Evolutionary conservation across 2,113 vertebrate species (phyloP).

Genomic region (Symphodus melops): DNA sequence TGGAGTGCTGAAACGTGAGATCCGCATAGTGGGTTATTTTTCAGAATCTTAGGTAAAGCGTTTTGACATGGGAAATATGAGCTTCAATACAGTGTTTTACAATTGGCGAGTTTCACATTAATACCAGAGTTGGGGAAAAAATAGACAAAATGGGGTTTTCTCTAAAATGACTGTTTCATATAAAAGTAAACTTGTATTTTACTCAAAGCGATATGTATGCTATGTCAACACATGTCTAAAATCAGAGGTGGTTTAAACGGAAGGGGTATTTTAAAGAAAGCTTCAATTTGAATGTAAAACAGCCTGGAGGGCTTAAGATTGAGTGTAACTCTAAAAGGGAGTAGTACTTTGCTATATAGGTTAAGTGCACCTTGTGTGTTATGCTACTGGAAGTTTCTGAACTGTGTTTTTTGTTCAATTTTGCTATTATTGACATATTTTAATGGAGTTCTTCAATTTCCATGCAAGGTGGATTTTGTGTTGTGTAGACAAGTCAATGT

Average conservation of each 20-base stretch:
- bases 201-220: neutral
- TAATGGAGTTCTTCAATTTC: constrained; percentile 24
- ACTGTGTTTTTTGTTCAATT: constrained; percentile 34
- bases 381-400: constrained; percentile 50
- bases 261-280: neutral
- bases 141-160: neutral
- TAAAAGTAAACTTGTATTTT: constrained; percentile 13
- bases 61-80: neutral
- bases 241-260: neutral
- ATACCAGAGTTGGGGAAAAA: neutral
- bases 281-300: constrained; percentile 4
- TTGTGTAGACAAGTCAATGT: neutral
- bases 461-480: neutral
- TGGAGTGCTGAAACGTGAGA: constrained; percentile 38
- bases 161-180: neutral
- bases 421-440: constrained; percentile 36
- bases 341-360: constrained; percentile 40
- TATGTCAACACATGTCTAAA: neutral
- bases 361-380: constrained; percentile 51
- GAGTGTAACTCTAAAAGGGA: constrained; percentile 20
- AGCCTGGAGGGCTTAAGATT: neutral
- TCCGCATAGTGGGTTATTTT: constrained; percentile 40
- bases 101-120: neutral
- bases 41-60: neutral
- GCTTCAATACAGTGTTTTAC: neutral